These are phyloP conservation scores for Dicrurus megarhynchus DNA, from an alignment of 2,113 vertebrate species.

Conservation along the genomic window DNA sequence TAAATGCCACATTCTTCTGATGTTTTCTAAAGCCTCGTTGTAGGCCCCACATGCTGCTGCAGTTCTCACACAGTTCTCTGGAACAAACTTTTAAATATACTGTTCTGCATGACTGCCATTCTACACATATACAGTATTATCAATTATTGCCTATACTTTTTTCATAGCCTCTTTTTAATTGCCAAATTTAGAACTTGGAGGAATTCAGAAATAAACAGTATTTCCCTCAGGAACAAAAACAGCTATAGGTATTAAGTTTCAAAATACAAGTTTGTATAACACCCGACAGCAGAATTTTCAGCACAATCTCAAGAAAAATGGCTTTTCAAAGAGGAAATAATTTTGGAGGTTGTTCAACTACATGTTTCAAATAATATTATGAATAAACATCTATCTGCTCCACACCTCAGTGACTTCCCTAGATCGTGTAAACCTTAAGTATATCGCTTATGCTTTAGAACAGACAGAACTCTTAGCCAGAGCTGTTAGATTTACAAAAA, in stretches of 20 bases:
- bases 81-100: background rate
- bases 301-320: background rate
- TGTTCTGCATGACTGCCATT: background rate
- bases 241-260: background rate
- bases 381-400: background rate
- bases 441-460: fast-evolving
- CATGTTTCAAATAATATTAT: background rate
- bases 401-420: background rate
- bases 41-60: background rate
- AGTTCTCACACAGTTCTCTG: background rate
- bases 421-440: fast-evolving
- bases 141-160: background rate
- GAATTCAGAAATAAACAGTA: background rate
- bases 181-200: background rate
- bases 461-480: background rate
- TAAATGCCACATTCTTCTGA: background rate
- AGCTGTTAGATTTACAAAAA: background rate
- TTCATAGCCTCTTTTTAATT: background rate
- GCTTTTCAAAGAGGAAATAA: background rate
- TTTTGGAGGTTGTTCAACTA: background rate
- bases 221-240: background rate
- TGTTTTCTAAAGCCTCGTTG: background rate
- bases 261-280: background rate
- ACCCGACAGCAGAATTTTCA: background rate
- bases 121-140: background rate